Evolutionary conservation across 2,113 vertebrate species (phyloP).

Genomic region (Siphamia tubifer): DNA sequence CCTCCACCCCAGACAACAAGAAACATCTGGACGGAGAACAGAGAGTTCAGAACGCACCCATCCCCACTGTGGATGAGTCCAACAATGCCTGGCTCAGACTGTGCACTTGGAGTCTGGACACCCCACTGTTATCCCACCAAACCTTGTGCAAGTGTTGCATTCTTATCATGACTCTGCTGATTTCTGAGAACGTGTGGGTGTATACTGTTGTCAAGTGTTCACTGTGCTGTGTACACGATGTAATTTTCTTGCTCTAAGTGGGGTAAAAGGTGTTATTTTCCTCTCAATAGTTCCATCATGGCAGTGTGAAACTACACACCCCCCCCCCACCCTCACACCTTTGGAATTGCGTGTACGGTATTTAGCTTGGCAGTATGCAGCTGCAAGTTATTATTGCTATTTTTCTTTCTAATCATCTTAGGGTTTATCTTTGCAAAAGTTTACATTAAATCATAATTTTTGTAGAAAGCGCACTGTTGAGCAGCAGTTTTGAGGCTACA

Average conservation of each 20-base stretch:
- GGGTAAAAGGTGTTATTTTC: slow-evolving; percentile 58
- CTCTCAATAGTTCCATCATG: slow-evolving; percentile 22
- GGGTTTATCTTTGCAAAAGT: not conserved
- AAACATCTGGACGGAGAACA: slow-evolving; percentile 82
- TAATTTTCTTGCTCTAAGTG: slow-evolving; percentile 45
- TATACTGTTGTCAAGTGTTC: slow-evolving; percentile 15
- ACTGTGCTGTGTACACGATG: slow-evolving; percentile 30
- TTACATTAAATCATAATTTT: too few species aligned
- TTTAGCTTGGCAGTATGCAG: not conserved
- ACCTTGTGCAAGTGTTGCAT: slow-evolving; percentile 45
- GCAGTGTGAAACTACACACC: not conserved
- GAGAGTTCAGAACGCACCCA: slow-evolving; percentile 69
- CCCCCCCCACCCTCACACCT: not conserved
- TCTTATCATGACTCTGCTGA: slow-evolving; percentile 52
- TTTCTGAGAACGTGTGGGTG: slow-evolving; percentile 48
- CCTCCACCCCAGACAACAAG: slow-evolving; percentile 65
- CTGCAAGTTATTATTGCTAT: not conserved
- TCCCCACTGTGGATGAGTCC: slow-evolving; percentile 58
- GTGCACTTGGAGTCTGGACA: slow-evolving; percentile 35
- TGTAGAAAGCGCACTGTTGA: not conserved
- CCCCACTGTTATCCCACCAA: slow-evolving; percentile 49
- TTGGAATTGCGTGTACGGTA: not conserved
- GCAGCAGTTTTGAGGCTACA: too few species aligned
- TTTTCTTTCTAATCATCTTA: not conserved
- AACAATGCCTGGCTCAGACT: slow-evolving; percentile 52